Conservation (phyloP, 2,113 vertebrate species). For the Labrus mixtus region DNA sequence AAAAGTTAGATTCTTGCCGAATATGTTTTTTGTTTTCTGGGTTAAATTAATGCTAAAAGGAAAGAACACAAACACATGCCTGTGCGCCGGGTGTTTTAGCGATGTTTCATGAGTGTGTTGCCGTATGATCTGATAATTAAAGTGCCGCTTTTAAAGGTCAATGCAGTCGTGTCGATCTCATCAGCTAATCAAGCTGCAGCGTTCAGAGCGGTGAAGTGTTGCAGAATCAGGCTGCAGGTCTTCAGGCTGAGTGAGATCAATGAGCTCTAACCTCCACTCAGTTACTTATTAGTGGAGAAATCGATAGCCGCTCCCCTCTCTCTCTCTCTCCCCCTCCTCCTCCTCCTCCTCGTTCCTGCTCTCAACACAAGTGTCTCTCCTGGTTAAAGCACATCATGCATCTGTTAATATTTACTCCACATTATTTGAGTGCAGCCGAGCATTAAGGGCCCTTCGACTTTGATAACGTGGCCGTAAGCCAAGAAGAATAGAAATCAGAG, state of each 20-base stretch:
- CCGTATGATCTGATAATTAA: not conserved
- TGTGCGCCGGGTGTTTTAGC: not conserved
- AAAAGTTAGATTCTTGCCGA: too few relatives aligned
- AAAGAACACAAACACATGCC: not conserved
- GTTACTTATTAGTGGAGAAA: slow-evolving; percentile 70
- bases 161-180: slow-evolving; percentile 24
- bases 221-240: slow-evolving; percentile 30
- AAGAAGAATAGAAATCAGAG: too few relatives aligned
- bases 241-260: slow-evolving; percentile 43
- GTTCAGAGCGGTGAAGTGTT: slow-evolving; percentile 13
- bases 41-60: too few relatives aligned
- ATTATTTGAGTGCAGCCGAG: slow-evolving; percentile 24
- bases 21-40: too few relatives aligned
- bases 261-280: slow-evolving; percentile 50
- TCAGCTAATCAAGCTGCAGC: slow-evolving; percentile 28
- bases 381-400: not conserved
- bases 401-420: slow-evolving; percentile 49
- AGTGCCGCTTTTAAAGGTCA: slow-evolving; percentile 22
- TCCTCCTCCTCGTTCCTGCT: not conserved
- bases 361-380: slow-evolving; percentile 6
- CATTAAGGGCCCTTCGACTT: slow-evolving; percentile 18
- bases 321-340: too few relatives aligned
- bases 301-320: slow-evolving; percentile 43
- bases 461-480: not conserved
- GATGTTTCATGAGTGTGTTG: not conserved